Percentiles rank a stretch among this genome's conserved stretches.
Conservation (phyloP, 2,888 invertebrate genomes). For the Melieria picta region DNA sequence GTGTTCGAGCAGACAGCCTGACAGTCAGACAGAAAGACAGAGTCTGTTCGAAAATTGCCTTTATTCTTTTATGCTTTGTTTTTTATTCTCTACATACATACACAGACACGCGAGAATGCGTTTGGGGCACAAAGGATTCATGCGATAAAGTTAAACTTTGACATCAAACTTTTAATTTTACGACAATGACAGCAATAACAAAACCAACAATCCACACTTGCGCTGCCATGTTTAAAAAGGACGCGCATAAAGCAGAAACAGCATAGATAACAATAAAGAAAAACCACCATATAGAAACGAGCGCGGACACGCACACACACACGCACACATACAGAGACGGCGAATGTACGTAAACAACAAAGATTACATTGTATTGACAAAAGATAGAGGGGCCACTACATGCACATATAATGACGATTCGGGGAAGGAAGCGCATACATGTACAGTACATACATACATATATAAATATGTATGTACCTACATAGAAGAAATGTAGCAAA, state of each 20-base stretch:
- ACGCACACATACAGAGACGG: not conserved
- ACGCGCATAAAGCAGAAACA: too few relatives aligned
- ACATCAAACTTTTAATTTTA: constrained; percentile 22
- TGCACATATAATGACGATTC: too few relatives aligned
- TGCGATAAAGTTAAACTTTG: constrained; percentile 22
- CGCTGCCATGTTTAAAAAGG: too few relatives aligned
- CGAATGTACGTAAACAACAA: not conserved
- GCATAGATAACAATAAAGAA: too few relatives aligned
- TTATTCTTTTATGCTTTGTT: not conserved
- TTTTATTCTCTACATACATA: not conserved
- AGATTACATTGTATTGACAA: not conserved
- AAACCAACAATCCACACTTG: not conserved
- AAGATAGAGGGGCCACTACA: too few relatives aligned
- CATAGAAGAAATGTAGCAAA: too few relatives aligned
- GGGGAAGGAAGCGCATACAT: too few relatives aligned
- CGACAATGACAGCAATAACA: constrained; percentile 3
- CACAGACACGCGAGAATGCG: too few relatives aligned
- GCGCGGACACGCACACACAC: not conserved
- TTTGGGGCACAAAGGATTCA: not conserved
- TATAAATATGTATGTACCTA: too few relatives aligned
- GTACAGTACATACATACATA: too few relatives aligned
- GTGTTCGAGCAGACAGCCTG: too few relatives aligned
- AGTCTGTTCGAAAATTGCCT: not conserved
- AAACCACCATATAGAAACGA: not conserved
- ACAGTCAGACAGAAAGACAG: too few relatives aligned